Base-by-base conservation (phyloP, 2,113 vertebrate genomes). In the Amblyornis subalaris region DNA sequence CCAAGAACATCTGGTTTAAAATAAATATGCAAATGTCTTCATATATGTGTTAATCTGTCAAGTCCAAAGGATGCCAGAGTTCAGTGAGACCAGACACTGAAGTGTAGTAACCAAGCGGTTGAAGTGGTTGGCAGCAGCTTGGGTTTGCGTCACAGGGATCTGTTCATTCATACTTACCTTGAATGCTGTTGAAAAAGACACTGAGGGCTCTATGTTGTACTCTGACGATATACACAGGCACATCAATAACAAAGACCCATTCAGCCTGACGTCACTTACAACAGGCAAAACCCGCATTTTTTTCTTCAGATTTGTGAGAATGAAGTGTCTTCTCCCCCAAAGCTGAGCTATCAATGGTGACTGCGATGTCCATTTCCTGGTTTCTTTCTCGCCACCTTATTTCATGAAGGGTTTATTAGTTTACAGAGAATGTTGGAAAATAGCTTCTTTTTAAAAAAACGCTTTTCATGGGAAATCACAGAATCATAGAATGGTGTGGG, bases 31-130 rank as follows among this genome's bases (percentile, higher is more conserved):
- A 97, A 96, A 97, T 97, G 77, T 94, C 64, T 89, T 92, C 81
- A 74, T 94, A 87, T 97, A 93, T 84, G 93, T 95, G 96, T 96
- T 96, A 95, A 96, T 96, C 93, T 95, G 96, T 94, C 82, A 96
- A 97, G 87, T 88, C 65, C 86, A 95, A 88, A 91, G 65, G 78
- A 94, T 84, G 87, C 81, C 94, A 96, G 88, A 69, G 44, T 91
- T 93, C 88, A 77, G 53, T 33, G 35, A 86, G 89, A 83, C 57
- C 48, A 88, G 90, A 77, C 48, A 72, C 26, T 58, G 28, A 87
- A 76, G 31, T 57, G 54, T 16, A 36, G 22, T 28, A 69, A 79
- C 61, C n/a, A 85, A 89, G 73, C 5, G 70, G 42, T 42, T 42
- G 58, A 91, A 83, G 29, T 36, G 58, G 4, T 35, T 90, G 67